These are phyloP conservation scores for Azorinus chamasolen DNA, from an alignment of 2,888 invertebrate species.

Conservation along the genomic window DNA sequence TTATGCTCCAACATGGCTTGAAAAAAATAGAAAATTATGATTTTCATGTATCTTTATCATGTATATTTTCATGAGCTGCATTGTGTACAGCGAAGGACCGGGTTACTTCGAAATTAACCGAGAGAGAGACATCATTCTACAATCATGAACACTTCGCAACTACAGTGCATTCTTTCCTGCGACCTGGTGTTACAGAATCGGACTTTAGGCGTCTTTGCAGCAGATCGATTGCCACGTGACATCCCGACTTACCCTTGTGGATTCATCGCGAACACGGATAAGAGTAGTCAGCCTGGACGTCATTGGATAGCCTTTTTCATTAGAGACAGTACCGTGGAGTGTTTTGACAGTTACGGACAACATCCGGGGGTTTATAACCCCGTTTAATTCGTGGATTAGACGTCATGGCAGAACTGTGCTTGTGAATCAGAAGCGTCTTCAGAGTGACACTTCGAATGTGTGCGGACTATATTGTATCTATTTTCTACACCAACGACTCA, in stretches of 20 bases:
- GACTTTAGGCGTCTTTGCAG: slow-evolving; percentile 15
- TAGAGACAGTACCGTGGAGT: background rate
- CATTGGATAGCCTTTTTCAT: slow-evolving; percentile 36
- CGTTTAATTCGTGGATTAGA: background rate
- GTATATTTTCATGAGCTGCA: slow-evolving; percentile 9
- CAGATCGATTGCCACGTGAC: background rate
- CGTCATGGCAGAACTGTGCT: background rate
- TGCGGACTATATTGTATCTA: no score
- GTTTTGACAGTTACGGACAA: slow-evolving; percentile 6
- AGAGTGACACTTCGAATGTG: no score
- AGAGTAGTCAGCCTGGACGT: slow-evolving; percentile 13
- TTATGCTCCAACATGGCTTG: no score
- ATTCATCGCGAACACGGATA: slow-evolving; percentile 29
- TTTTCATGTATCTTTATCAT: no score
- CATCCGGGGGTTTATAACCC: slow-evolving; percentile 3
- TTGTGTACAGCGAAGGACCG: slow-evolving; percentile 21
- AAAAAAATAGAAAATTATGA: no score
- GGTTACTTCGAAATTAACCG: slow-evolving; percentile 28
- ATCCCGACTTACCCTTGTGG: slow-evolving; percentile 8
- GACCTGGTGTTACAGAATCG: background rate
- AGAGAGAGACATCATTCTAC: slow-evolving; percentile 19
- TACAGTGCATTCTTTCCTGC: slow-evolving; percentile 10
- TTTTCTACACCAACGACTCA: background rate
- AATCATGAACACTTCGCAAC: slow-evolving; percentile 30
- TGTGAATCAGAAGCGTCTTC: background rate